phyloP scores from a whole-genome alignment of 2,797 vertebrate genomes.

The Enteromius paludinosus region DNA sequence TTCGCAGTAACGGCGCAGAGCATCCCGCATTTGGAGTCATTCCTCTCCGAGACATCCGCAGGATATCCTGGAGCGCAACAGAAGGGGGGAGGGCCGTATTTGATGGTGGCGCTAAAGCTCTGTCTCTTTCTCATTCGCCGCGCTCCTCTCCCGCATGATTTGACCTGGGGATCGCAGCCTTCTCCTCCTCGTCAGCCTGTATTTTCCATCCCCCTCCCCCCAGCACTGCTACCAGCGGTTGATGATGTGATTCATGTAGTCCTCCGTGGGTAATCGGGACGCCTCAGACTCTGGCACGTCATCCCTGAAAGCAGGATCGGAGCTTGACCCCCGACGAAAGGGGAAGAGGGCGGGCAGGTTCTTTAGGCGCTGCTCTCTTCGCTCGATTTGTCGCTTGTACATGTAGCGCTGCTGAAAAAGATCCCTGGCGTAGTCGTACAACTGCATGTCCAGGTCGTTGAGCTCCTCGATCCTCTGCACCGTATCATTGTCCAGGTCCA shows the following conservation, averaged over 20 bases:
- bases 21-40: conserved; percentile 9
- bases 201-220: conserved; percentile 52
- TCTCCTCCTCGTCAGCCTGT: conserved; percentile 46
- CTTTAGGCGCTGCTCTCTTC: conserved; percentile 90
- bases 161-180: not conserved
- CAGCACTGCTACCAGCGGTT: conserved; percentile 92
- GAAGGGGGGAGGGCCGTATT: conserved; percentile 38
- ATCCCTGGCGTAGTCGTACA: conserved; percentile 97
- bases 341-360: conserved; percentile 85
- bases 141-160: conserved; percentile 17
- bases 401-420: conserved; percentile 98
- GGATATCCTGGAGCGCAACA: not conserved
- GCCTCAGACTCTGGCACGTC: conserved; percentile 75
- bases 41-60: not conserved
- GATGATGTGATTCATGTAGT: conserved; percentile 99
- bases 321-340: conserved; percentile 72
- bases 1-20: not conserved
- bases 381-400: conserved; percentile 92
- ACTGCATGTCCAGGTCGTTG: conserved; percentile 96
- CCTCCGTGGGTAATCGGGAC: conserved; percentile 92
- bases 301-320: conserved; percentile 72
- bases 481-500: conserved; percentile 91
- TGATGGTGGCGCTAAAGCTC: conserved; percentile 28
- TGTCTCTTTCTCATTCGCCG: conserved; percentile 37
- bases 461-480: conserved; percentile 95